phyloP scores from a whole-genome alignment of 2,888 invertebrate species.

The Papilio elwesi region DNA sequence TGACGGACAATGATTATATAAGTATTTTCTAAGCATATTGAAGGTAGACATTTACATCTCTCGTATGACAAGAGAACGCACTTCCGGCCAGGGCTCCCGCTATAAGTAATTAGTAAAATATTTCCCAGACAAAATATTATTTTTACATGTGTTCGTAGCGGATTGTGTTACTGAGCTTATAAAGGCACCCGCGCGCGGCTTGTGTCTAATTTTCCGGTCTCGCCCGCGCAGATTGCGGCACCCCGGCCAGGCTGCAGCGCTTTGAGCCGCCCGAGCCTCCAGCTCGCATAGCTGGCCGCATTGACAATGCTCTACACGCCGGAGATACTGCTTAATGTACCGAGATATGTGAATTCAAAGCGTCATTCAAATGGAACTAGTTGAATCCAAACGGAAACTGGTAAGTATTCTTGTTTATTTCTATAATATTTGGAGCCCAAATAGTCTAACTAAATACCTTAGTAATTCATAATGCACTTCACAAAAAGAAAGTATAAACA shows the following conservation, averaged over 20 bases:
- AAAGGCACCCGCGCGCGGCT: slow-evolving; percentile 45
- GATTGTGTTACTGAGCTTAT: slow-evolving; percentile 39
- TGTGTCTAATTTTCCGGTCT: slow-evolving; percentile 81
- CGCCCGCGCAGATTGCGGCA: slow-evolving; percentile 73
- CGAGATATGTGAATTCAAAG: not conserved
- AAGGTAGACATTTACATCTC: not conserved
- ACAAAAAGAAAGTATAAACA: too few relatives aligned
- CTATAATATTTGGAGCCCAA: too few relatives aligned
- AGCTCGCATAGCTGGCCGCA: not conserved
- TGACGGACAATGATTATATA: too few relatives aligned
- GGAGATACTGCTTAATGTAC: not conserved
- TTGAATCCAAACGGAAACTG: too few relatives aligned
- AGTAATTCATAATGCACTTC: too few relatives aligned
- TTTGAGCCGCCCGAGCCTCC: slow-evolving; percentile 20
- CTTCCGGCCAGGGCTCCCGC: slow-evolving; percentile 7
- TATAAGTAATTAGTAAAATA: slow-evolving; percentile 30
- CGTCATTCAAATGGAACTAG: slow-evolving; percentile 5
- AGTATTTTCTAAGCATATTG: too few relatives aligned
- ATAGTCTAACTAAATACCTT: too few relatives aligned
- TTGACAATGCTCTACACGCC: slow-evolving; percentile 18
- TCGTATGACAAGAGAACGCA: slow-evolving; percentile 1
- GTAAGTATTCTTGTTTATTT: too few relatives aligned
- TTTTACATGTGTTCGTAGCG: slow-evolving; percentile 23
- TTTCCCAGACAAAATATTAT: slow-evolving; percentile 38
- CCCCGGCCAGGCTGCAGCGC: slow-evolving; percentile 9